phyloP scores from a whole-genome alignment of 2,888 invertebrate species.

The Heliconius ismenius region DNA sequence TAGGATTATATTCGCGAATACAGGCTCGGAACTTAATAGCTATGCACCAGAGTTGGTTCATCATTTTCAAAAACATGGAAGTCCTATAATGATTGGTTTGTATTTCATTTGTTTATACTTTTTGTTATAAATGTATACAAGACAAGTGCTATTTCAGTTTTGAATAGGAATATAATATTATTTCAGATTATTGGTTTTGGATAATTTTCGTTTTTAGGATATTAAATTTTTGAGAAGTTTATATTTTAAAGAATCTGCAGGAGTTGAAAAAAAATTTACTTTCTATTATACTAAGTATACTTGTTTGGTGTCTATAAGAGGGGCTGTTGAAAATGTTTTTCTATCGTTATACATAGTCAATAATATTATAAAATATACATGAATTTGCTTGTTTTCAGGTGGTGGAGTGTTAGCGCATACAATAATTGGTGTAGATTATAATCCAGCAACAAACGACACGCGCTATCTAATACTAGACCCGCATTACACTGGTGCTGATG shows the following conservation, averaged over 20 bases:
- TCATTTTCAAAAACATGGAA: conserved; percentile 96
- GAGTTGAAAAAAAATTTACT: too few species aligned
- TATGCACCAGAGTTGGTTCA: conserved; percentile 91
- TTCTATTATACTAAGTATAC: too few species aligned
- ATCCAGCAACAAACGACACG: conserved; percentile 88
- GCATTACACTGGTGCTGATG: conserved; percentile 96
- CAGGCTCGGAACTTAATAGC: conserved; percentile 90
- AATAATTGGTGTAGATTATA: conserved; percentile 95
- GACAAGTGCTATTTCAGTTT: too few species aligned
- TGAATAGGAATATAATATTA: too few species aligned
- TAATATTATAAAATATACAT: neutral
- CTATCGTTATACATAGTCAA: too few species aligned
- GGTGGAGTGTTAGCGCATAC: conserved; percentile 99
- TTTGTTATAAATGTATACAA: neutral
- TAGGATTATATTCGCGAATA: conserved; percentile 91
- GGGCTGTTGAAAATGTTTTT: too few species aligned
- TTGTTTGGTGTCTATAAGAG: too few species aligned
- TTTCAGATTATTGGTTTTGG: too few species aligned
- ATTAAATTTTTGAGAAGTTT: too few species aligned
- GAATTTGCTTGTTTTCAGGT: conserved; percentile 77
- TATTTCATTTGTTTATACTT: conserved; percentile 23
- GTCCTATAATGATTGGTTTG: conserved; percentile 98
- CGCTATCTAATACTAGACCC: conserved; percentile 98
- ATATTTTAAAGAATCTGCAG: too few species aligned
- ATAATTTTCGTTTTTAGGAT: too few species aligned